Evolutionary conservation across 2,113 vertebrate species (phyloP).

Genomic region (Neodon shergylaensis): DNA sequence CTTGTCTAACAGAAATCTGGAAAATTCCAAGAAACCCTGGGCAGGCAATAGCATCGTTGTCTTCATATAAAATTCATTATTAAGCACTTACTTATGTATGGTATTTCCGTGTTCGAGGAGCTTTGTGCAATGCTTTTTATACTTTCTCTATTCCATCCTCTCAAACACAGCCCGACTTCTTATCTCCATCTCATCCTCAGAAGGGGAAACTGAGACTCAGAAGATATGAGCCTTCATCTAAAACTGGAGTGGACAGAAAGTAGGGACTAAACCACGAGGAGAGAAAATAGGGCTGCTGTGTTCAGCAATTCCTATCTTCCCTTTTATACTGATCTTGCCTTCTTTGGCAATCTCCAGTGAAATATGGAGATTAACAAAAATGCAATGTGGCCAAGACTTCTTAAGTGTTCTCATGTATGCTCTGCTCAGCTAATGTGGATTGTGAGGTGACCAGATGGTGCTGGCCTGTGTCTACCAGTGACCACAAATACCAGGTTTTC

Average conservation of each 20-base stretch:
- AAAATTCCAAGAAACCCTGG: slow-evolving; percentile 59
- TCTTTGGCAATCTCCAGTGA: background rate
- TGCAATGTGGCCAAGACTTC: background rate
- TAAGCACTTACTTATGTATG: slow-evolving; percentile 52
- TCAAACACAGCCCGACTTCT: background rate
- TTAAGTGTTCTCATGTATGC: rapidly evolving
- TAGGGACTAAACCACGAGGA: background rate
- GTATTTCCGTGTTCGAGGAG: background rate
- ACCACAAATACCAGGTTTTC: background rate
- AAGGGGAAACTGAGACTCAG: background rate
- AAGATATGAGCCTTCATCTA: background rate
- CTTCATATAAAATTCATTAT: slow-evolving; percentile 64
- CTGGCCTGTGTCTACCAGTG: background rate
- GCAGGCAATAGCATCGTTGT: slow-evolving; percentile 51
- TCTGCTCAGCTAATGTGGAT: background rate
- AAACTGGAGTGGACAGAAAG: background rate
- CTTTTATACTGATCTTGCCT: background rate
- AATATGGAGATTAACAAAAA: background rate
- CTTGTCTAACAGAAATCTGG: slow-evolving; percentile 69
- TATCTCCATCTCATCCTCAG: background rate
- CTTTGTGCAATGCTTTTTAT: background rate
- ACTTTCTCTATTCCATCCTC: background rate
- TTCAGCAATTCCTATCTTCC: background rate
- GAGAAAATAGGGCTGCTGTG: background rate
- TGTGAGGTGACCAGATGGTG: background rate